Percentiles rank a stretch among this genome's conserved stretches.
Conservation (phyloP, 2,113 vertebrate species). For the Astur gentilis region DNA sequence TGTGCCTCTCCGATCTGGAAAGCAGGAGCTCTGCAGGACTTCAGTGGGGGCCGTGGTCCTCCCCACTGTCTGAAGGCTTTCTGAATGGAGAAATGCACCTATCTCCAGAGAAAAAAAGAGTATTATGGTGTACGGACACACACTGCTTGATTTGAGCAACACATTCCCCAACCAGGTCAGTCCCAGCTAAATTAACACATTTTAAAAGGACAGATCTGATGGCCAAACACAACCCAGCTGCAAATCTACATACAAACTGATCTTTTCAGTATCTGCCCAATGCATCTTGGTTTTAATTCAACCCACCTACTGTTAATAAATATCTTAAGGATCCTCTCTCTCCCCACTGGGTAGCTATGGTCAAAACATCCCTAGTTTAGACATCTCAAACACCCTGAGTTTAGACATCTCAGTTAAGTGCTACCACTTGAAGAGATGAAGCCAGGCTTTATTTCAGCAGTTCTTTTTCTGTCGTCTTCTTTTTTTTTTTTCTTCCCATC, state of each 20-base stretch:
- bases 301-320: neutral
- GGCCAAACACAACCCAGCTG: neutral
- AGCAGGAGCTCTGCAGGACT: neutral
- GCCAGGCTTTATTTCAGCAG: neutral
- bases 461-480: neutral
- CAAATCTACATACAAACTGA: neutral
- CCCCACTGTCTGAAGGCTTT: neutral
- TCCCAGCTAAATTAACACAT: rapidly evolving
- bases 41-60: rapidly evolving
- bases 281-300: neutral
- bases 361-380: neutral
- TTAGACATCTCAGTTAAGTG: neutral
- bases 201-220: neutral
- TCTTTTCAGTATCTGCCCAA: neutral
- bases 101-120: neutral
- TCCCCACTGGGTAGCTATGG: neutral
- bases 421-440: neutral
- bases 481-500: neutral
- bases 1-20: neutral
- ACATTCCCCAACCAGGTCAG: neutral
- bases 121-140: rapidly evolving
- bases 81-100: neutral
- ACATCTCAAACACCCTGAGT: neutral
- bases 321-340: neutral
- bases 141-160: neutral